Evolutionary conservation across 2,113 vertebrate species (phyloP).

Genomic region (Abramis brama): DNA sequence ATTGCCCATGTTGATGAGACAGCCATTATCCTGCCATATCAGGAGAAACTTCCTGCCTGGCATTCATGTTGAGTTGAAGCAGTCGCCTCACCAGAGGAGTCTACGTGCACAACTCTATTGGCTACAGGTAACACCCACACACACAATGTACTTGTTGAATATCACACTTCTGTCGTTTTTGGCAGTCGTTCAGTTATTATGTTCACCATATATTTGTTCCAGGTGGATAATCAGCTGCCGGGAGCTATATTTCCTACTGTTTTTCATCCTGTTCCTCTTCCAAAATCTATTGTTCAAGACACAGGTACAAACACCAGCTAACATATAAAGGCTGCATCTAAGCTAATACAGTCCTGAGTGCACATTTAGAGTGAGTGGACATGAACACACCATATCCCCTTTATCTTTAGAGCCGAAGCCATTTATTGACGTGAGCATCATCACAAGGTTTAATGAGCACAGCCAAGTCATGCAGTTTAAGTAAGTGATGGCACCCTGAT

Average conservation of each 20-base stretch:
- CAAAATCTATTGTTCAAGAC: conserved; percentile 93
- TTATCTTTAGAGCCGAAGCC: conserved; percentile 88
- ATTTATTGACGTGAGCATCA: conserved; percentile 93
- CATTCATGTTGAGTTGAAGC: conserved; percentile 92
- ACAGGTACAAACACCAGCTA: conserved; percentile 78
- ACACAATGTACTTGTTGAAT: conserved; percentile 13
- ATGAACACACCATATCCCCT: conserved; percentile 32
- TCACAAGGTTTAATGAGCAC: conserved; percentile 94
- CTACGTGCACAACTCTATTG: conserved; percentile 90
- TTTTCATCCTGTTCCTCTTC: conserved; percentile 95
- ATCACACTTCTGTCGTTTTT: neutral
- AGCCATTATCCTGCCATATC: conserved; percentile 80
- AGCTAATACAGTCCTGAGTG: neutral
- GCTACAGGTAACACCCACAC: conserved; percentile 84
- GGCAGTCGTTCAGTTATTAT: neutral
- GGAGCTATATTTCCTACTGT: conserved; percentile 93
- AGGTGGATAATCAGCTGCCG: conserved; percentile 95
- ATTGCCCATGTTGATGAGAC: conserved; percentile 86
- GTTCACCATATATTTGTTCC: neutral
- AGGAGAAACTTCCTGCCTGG: conserved; percentile 92
- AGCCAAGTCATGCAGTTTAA: conserved; percentile 95
- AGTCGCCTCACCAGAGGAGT: conserved; percentile 90
- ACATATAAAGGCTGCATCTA: neutral
- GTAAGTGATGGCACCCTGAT: conserved; percentile 76
- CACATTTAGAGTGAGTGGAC: neutral